Percentiles rank a stretch among this genome's conserved stretches.
Evolutionary conservation across 2,797 vertebrate species (phyloP).

Genomic region (Bradypus variegatus): DNA sequence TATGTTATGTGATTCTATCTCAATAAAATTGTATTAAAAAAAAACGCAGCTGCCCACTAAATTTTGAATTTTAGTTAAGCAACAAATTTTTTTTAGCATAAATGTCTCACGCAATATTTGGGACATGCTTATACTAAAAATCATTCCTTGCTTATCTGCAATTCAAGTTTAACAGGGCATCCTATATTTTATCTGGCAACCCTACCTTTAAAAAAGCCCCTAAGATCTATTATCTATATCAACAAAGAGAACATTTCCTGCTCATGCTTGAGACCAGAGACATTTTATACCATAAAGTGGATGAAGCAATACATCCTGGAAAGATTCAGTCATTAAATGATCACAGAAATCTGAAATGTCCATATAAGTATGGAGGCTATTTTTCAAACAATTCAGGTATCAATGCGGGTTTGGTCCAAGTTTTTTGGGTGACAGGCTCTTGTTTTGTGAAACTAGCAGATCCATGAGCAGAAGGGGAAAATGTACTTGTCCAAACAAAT

Average conservation of each 20-base stretch:
- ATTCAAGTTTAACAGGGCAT: conserved; percentile 35
- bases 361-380: not conserved
- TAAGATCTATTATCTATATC: not conserved
- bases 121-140: not conserved
- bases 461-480: not conserved
- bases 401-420: not conserved
- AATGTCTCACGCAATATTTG: not conserved
- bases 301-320: conserved; percentile 16
- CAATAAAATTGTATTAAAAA: no score
- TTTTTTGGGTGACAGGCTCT: not conserved
- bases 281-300: not conserved
- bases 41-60: not conserved
- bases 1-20: no score
- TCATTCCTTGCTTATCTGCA: not conserved
- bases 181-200: conserved; percentile 16
- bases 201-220: not conserved
- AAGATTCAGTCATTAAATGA: conserved; percentile 1
- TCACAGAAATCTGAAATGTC: conserved; percentile 29
- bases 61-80: conserved; percentile 16
- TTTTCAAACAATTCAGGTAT: conserved; percentile 21
- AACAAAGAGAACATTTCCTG: conserved; percentile 11
- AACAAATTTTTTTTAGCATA: conserved; percentile 3
- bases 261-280: not conserved
- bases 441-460: conserved; percentile 20
- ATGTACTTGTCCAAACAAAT: not conserved